These are phyloP conservation scores for Phodopus roborovskii DNA, from an alignment of 2,113 vertebrate species.

Conservation along the genomic window DNA sequence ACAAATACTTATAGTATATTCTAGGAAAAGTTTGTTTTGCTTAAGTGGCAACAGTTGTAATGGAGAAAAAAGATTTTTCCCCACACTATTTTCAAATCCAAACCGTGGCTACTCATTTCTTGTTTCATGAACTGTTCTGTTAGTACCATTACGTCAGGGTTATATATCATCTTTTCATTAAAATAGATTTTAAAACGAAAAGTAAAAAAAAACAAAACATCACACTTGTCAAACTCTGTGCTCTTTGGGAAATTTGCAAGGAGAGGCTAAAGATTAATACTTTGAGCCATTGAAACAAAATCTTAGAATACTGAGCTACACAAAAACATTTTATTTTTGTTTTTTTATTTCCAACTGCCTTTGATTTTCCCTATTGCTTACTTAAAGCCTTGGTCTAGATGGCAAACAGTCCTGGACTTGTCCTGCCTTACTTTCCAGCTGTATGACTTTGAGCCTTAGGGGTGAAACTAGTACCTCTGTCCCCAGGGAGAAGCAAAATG, in stretches of 20 bases:
- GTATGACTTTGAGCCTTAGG: background rate
- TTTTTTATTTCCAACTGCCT: background rate
- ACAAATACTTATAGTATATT: background rate
- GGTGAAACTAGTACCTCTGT: background rate
- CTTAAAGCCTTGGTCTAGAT: background rate
- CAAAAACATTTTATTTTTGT: background rate
- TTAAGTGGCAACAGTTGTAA: slow-evolving; percentile 36
- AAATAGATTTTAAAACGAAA: slow-evolving; percentile 49
- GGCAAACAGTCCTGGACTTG: background rate
- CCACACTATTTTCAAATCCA: slow-evolving; percentile 42
- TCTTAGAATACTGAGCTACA: slow-evolving; percentile 27
- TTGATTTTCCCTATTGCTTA: background rate
- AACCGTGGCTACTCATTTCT: background rate
- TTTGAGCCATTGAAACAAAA: slow-evolving; percentile 25
- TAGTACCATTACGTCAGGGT: background rate
- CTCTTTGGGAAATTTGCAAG: background rate
- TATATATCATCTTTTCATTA: background rate
- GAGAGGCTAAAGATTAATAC: slow-evolving; percentile 2
- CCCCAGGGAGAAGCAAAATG: background rate
- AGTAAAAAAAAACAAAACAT: background rate
- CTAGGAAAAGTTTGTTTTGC: slow-evolving; percentile 47
- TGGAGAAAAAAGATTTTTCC: slow-evolving; percentile 34
- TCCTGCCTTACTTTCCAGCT: background rate
- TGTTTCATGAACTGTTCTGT: background rate
- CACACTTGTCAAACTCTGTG: slow-evolving; percentile 13